Evolutionary conservation across 2,113 vertebrate species (phyloP).

Genomic region (Vimba vimba): DNA sequence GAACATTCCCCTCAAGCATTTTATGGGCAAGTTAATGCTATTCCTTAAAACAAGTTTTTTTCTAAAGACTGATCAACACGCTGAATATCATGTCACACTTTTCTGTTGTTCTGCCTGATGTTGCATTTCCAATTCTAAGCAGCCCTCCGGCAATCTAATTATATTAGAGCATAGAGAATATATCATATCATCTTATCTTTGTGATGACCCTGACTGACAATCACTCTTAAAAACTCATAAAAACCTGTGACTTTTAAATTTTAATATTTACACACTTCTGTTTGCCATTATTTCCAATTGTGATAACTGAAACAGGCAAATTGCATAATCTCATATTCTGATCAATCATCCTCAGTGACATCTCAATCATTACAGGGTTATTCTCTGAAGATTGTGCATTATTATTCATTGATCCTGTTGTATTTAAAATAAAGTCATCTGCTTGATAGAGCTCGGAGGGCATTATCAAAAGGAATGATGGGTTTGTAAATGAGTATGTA

Average conservation of each 20-base stretch:
- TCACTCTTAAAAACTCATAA: background rate
- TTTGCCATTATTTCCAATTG: constrained; percentile 1
- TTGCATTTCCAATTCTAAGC: background rate
- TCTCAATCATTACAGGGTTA: background rate
- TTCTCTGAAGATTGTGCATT: constrained; percentile 18
- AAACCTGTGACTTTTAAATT: background rate
- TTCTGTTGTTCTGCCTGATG: background rate
- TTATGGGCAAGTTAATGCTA: background rate
- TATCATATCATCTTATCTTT: constrained; percentile 1
- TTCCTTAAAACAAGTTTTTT: background rate
- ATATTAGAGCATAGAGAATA: background rate
- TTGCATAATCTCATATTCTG: background rate
- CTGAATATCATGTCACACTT: background rate
- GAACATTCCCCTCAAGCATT: background rate
- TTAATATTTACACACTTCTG: background rate
- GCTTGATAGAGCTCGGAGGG: constrained; percentile 42
- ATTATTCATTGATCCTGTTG: constrained; percentile 41
- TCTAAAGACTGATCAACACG: background rate
- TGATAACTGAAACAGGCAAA: background rate
- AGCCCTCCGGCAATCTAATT: background rate
- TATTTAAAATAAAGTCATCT: constrained; percentile 49
- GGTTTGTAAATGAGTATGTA: constrained; percentile 50
- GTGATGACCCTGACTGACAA: background rate
- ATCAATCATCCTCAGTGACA: background rate
- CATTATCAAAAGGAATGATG: constrained; percentile 47